Evolutionary conservation across 2,113 vertebrate species (phyloP).

Genomic region (Amblyornis subalaris): DNA sequence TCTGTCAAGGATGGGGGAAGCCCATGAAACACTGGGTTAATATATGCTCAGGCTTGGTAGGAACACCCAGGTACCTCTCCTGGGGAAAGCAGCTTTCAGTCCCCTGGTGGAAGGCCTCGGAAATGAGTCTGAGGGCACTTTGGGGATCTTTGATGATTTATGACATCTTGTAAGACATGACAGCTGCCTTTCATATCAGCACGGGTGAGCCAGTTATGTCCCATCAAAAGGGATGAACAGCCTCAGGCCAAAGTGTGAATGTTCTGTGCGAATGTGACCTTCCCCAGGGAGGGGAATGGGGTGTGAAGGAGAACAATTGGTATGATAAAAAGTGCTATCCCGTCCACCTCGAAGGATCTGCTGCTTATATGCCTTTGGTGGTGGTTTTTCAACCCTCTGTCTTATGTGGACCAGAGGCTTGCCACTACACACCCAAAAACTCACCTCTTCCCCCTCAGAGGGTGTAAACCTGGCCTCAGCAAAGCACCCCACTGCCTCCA

Average conservation of each 20-base stretch:
- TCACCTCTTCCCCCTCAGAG: neutral
- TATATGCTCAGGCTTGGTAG: rapidly evolving
- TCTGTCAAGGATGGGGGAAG: neutral
- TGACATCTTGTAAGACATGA: neutral
- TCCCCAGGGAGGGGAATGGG: neutral
- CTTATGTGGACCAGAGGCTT: neutral
- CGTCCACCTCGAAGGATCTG: neutral
- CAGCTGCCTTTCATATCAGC: neutral
- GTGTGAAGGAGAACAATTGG: neutral
- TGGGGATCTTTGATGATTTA: neutral
- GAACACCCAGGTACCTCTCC: no score
- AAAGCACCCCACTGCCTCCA: neutral
- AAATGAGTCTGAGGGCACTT: neutral
- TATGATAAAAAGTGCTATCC: neutral
- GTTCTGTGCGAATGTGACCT: neutral
- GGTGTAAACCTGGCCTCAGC: neutral
- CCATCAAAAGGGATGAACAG: neutral
- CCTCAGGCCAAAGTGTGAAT: neutral
- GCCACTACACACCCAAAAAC: neutral
- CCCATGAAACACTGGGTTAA: neutral
- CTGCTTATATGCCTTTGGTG: neutral
- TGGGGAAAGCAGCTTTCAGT: neutral
- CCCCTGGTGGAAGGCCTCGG: neutral
- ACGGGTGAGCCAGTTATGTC: neutral
- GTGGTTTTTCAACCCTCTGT: neutral